Base-by-base conservation (phyloP, 2,888 invertebrate genomes). In the Pilophorus perplexus region DNA sequence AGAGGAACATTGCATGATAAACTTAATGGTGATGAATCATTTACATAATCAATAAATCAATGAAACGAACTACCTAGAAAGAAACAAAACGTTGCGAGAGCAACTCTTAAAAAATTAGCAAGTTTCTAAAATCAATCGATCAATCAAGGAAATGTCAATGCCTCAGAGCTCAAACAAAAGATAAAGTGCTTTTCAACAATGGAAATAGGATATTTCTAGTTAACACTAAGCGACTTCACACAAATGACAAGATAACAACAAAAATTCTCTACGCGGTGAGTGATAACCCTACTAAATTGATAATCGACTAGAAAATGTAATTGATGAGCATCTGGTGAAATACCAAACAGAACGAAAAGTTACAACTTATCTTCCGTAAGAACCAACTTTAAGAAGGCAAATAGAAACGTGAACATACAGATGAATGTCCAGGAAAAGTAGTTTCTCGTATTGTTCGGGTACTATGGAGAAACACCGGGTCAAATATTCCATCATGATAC, bases 141-240 rank as follows among this genome's bases (percentile, higher is more conserved):
- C n/a, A n/a, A n/a, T n/a, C n/a, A n/a, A n/a, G n/a, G n/a, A n/a
- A n/a, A n/a, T n/a, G n/a, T n/a, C n/a, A n/a, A n/a, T n/a, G n/a
- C n/a, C n/a, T n/a, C n/a, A n/a, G n/a, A n/a, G n/a, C 33, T 33
- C 6, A 33, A 33, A 33, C 33, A 33, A 33, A 10, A 50, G n/a
- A n/a, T n/a, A 14, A 50, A 50, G 48, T 50, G 48, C 48, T 50
- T 50, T 25, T 50, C 48, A 50, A 50, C 48, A 50, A 50, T 25
- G 2, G 23, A 50, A 23, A 50, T 10, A 12, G 25, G 18, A 50
- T 14, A 22, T 50, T n/a, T n/a, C 22, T 10, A 50, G 25, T 12
- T 23, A 50, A 50, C n/a, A 10, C 22, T 50, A 50, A 22, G 25
- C 25, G 48, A 50, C 48, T 50, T 25, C 33, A 33, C 6, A 50